Conservation (phyloP, 2,888 invertebrate genomes). For the Drosophila ustulata region DNA sequence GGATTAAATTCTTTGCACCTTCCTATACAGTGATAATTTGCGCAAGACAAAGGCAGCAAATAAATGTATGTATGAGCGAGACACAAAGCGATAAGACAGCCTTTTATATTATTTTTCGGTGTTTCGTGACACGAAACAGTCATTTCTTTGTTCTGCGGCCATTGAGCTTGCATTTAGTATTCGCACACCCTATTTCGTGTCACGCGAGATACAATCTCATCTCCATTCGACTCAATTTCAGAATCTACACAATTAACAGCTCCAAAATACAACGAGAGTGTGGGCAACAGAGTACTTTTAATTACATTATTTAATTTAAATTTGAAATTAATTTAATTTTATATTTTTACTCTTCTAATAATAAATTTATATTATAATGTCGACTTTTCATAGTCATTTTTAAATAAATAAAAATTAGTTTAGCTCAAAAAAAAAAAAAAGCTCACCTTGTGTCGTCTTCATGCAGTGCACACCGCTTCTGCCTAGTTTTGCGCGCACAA, state of each 20-base stretch:
- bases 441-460: conserved; percentile 96
- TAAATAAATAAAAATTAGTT: too few species aligned
- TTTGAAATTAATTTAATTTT: too few species aligned
- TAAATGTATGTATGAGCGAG: neutral
- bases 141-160: conserved; percentile 8
- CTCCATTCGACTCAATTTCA: neutral
- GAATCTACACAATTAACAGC: neutral
- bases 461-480: conserved; percentile 98
- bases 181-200: neutral
- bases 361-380: too few species aligned
- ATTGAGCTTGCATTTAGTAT: conserved; percentile 7
- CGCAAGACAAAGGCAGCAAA: neutral
- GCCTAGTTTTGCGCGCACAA: conserved; percentile 96
- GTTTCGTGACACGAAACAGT: conserved; percentile 1
- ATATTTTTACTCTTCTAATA: too few species aligned
- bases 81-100: conserved; percentile 3
- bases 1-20: conserved; percentile 67
- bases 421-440: neutral
- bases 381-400: too few species aligned
- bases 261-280: too few species aligned
- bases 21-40: conserved; percentile 23
- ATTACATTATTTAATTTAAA: too few species aligned
- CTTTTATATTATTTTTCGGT: neutral
- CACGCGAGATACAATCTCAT: neutral
- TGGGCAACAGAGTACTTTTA: too few species aligned